These are phyloP conservation scores for Prorops nasuta DNA, from an alignment of 1,140 invertebrate genomes.

Conservation along the genomic window DNA sequence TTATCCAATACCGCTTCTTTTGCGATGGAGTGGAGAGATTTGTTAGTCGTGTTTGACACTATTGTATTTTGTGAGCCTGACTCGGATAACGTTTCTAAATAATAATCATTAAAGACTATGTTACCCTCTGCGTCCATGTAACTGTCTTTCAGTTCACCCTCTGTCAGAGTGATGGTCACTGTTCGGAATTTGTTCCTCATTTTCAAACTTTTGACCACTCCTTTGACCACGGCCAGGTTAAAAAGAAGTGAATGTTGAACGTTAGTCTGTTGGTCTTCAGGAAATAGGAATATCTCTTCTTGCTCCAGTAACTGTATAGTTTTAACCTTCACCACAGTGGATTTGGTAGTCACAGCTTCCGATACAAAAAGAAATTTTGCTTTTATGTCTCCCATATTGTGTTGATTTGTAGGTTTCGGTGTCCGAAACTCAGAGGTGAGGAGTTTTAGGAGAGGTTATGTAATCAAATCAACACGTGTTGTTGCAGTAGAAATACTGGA, in stretches of 20 bases:
- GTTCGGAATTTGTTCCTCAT: conserved; percentile 10
- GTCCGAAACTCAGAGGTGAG: no score
- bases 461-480: no score
- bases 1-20: conserved; percentile 5
- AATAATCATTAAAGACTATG: conserved; percentile 4
- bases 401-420: conserved; percentile 21
- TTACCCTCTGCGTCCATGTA: conserved; percentile 15
- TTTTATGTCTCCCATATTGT: conserved; percentile 14
- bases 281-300: conserved; percentile 12
- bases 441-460: no score
- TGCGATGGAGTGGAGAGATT: conserved; percentile 8
- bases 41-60: background rate
- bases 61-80: background rate
- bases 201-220: conserved; percentile 13
- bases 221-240: conserved; percentile 4
- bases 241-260: conserved; percentile 8
- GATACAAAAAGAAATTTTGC: conserved; percentile 17
- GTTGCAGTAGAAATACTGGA: no score
- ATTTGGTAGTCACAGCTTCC: conserved; percentile 2
- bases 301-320: conserved; percentile 14
- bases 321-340: conserved; percentile 13
- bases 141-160: conserved; percentile 5
- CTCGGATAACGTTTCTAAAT: conserved; percentile 1
- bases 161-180: conserved; percentile 6
- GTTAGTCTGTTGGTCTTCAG: conserved; percentile 1